Conservation (phyloP, 1,140 invertebrate genomes). For the Cyclargus thomasi region DNA sequence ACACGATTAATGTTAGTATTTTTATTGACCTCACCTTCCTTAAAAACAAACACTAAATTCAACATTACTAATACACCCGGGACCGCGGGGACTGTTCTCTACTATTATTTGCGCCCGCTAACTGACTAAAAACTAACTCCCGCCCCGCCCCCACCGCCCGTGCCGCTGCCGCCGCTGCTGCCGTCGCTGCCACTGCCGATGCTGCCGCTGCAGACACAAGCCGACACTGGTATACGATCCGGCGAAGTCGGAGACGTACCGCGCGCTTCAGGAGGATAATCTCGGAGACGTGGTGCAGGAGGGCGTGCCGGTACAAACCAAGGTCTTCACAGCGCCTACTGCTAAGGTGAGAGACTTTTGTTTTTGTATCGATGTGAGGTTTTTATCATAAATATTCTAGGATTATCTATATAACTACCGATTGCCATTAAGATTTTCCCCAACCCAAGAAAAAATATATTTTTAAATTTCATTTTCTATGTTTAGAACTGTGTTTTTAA, state of each 20-base stretch:
- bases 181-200: constrained; percentile 74
- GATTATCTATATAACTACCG: too few species aligned
- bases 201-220: constrained; percentile 75
- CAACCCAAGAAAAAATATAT: too few species aligned
- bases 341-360: constrained; percentile 54
- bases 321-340: constrained; percentile 82
- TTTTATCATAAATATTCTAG: too few species aligned
- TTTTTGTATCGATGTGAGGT: too few species aligned
- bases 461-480: too few species aligned
- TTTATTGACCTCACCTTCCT: constrained; percentile 86
- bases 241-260: constrained; percentile 88
- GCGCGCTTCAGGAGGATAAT: constrained; percentile 86
- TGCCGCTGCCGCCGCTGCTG: constrained; percentile 62
- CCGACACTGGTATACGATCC: constrained; percentile 87
- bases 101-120: constrained; percentile 62
- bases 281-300: constrained; percentile 79
- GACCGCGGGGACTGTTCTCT: constrained; percentile 39
- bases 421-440: too few species aligned
- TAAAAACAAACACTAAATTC: constrained; percentile 81
- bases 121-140: constrained; percentile 67
- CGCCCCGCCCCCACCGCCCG: constrained; percentile 30
- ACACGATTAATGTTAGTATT: constrained; percentile 80
- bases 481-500: too few species aligned
- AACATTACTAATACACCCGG: constrained; percentile 46
- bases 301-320: constrained; percentile 80